These are phyloP conservation scores for Mus musculus DNA, from an alignment of 2,113 vertebrate species.

Conservation along the genomic window DNA sequence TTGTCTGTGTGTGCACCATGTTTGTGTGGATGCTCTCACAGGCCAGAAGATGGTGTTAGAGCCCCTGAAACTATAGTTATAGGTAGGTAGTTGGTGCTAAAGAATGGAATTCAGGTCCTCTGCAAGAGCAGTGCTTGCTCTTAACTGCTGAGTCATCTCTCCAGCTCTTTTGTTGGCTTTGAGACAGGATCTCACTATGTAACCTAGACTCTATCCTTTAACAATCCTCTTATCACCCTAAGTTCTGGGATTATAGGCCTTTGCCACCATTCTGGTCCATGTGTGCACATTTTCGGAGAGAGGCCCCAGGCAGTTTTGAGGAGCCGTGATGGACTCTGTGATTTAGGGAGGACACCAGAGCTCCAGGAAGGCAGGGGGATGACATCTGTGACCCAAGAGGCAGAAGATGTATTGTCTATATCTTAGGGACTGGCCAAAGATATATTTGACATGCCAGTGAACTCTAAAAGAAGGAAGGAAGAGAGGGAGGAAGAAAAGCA, in stretches of 20 bases:
- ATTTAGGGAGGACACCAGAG: not conserved
- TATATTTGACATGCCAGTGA: fast-evolving
- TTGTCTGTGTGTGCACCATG: not conserved
- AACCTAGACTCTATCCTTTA: not conserved
- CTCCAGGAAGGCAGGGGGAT: not conserved
- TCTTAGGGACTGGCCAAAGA: not conserved
- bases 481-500: not conserved
- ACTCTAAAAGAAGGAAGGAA: not conserved
- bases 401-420: not conserved
- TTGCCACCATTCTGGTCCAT: too few species aligned
- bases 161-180: not conserved
- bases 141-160: not conserved
- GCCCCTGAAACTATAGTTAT: not conserved
- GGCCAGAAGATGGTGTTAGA: not conserved
- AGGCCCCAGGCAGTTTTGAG: not conserved
- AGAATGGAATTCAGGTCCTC: too few species aligned
- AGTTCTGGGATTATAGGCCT: not conserved
- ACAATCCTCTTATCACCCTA: not conserved
- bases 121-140: not conserved
- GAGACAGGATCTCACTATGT: not conserved
- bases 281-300: not conserved
- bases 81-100: not conserved
- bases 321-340: too few species aligned
- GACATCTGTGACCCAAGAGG: not conserved
- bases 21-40: too few species aligned